A percentile compares a stretch with the other conserved stretches of the same genome.
Evolutionary conservation across 2,888 invertebrate species (phyloP).

Genomic region (Lampropteryx suffumata): DNA sequence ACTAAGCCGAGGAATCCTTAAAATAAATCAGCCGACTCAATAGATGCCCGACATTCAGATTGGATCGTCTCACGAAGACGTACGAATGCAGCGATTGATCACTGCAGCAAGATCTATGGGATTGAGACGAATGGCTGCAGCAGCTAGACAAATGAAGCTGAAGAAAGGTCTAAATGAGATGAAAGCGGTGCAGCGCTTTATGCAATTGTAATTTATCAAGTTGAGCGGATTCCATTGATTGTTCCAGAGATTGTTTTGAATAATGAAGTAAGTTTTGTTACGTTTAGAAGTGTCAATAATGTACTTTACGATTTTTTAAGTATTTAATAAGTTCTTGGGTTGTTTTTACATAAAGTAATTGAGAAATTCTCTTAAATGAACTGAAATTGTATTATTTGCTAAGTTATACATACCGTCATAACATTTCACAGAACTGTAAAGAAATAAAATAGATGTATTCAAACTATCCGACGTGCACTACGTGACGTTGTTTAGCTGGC

Average conservation of each 20-base stretch:
- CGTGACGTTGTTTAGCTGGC: background rate
- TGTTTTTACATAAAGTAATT: too few relatives aligned
- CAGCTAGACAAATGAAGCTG: conserved; percentile 22
- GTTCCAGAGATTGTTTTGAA: background rate
- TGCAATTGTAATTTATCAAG: conserved; percentile 23
- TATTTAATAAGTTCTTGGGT: too few relatives aligned
- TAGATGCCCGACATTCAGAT: conserved; percentile 18
- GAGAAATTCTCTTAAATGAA: too few relatives aligned
- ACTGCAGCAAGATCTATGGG: conserved; percentile 24
- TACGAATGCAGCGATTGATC: conserved; percentile 25
- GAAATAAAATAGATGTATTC: too few relatives aligned
- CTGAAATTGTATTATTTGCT: too few relatives aligned
- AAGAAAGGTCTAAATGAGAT: conserved; percentile 24
- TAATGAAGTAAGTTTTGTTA: background rate
- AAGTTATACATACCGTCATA: too few relatives aligned
- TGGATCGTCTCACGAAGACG: conserved; percentile 18
- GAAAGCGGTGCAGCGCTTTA: conserved; percentile 7
- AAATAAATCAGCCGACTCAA: conserved; percentile 16
- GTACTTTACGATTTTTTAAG: too few relatives aligned
- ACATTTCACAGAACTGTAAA: too few relatives aligned
- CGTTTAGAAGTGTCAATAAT: too few relatives aligned
- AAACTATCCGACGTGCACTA: background rate
- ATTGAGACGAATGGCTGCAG: conserved; percentile 19
- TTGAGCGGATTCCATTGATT: conserved; percentile 14
- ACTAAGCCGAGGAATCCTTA: conserved; percentile 1